Conservation (phyloP, 2,797 vertebrate genomes). For the Neostethus bicornis region DNA sequence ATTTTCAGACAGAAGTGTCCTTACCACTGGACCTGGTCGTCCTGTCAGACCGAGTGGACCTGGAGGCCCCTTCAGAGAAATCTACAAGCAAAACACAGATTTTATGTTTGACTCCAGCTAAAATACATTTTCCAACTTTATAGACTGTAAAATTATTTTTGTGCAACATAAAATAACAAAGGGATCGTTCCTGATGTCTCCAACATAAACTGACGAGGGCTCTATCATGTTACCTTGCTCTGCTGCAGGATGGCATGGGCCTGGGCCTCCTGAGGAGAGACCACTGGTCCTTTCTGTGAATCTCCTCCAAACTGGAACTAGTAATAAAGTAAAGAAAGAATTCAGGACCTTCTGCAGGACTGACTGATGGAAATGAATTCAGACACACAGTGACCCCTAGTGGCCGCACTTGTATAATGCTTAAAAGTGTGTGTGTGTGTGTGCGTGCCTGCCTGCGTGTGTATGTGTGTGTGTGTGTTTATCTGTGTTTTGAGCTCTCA, state of each 20-base stretch:
- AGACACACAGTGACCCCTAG: slow-evolving; percentile 75
- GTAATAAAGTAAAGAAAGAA: slow-evolving; percentile 27
- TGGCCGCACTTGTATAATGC: slow-evolving; percentile 53
- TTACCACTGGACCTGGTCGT: slow-evolving; percentile 87
- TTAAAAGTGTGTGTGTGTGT: slow-evolving; percentile 3
- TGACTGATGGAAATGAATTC: slow-evolving; percentile 60
- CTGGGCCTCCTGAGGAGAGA: slow-evolving; percentile 90
- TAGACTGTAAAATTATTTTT: neutral
- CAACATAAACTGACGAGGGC: neutral
- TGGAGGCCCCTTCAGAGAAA: slow-evolving; percentile 88
- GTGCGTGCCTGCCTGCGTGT: neutral
- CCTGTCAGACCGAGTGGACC: slow-evolving; percentile 87
- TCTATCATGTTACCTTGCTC: slow-evolving; percentile 78
- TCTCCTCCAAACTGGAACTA: slow-evolving; percentile 88
- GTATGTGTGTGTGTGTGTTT: neutral
- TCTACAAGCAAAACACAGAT: slow-evolving; percentile 69
- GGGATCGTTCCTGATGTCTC: neutral
- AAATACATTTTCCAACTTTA: neutral
- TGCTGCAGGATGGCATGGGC: slow-evolving; percentile 91
- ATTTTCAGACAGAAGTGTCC: slow-evolving; percentile 45
- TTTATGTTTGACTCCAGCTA: neutral
- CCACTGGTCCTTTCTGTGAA: slow-evolving; percentile 85
- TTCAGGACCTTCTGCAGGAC: slow-evolving; percentile 37
- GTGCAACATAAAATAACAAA: neutral
- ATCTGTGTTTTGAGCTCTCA: slow-evolving; percentile 67